phyloP scores from a whole-genome alignment of 2,797 vertebrate genomes.

The Eurystomus glaucurus region DNA sequence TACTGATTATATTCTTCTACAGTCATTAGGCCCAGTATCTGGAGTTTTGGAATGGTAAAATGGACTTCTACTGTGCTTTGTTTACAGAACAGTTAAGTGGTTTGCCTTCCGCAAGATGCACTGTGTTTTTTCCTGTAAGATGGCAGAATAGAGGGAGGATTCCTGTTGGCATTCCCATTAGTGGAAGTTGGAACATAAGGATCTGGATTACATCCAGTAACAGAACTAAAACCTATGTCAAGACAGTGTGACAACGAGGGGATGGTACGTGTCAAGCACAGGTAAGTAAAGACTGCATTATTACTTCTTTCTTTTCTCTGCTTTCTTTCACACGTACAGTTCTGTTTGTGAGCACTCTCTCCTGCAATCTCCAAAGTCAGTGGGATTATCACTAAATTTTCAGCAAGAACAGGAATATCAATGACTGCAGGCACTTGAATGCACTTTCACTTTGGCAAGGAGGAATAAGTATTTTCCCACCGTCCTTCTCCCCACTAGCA shows the following conservation, averaged over 20 bases:
- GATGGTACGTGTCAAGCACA: not conserved
- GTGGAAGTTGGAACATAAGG: not conserved
- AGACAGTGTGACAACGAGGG: not conserved
- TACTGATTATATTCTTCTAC: not conserved
- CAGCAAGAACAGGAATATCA: not conserved
- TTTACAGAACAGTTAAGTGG: constrained; percentile 50
- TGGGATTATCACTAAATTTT: not conserved
- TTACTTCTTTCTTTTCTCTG: not conserved
- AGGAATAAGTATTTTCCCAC: not conserved
- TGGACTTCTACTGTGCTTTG: constrained; percentile 8
- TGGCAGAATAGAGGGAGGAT: not conserved
- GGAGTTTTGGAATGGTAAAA: constrained; percentile 58
- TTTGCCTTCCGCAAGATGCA: constrained; percentile 51
- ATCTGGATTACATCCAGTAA: not conserved
- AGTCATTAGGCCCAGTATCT: not conserved
- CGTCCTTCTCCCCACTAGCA: not conserved
- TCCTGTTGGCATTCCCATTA: not conserved
- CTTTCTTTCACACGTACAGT: not conserved
- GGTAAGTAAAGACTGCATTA: not conserved
- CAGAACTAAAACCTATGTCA: not conserved
- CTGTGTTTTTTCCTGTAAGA: not conserved
- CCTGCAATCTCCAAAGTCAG: not conserved
- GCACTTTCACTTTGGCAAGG: not conserved
- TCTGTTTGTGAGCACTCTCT: not conserved
- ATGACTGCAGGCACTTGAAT: not conserved